Conservation (phyloP, 2,888 invertebrate genomes). For the Bembecia ichneumoniformis region DNA sequence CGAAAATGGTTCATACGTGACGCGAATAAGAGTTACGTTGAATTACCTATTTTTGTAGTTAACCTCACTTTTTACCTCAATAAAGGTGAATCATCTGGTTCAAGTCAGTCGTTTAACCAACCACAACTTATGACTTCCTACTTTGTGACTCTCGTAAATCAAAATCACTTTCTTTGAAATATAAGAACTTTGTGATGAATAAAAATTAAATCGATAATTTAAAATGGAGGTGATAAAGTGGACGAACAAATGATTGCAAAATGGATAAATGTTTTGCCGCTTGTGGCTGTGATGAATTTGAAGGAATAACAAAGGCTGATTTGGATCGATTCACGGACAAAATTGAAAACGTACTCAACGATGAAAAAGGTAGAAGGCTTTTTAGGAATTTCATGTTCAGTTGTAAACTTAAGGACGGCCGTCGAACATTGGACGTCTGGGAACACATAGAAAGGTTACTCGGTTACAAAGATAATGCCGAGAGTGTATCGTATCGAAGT, state of each 20-base stretch:
- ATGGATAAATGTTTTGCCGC: conserved; percentile 66
- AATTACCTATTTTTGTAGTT: conserved; percentile 58
- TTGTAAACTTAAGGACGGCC: conserved; percentile 50
- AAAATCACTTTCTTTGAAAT: neutral
- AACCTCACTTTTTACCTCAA: conserved; percentile 46
- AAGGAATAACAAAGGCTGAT: conserved; percentile 57
- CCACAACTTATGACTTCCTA: no score
- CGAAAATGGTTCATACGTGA: conserved; percentile 21
- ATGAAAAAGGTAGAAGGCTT: conserved; percentile 55
- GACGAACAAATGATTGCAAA: conserved; percentile 34
- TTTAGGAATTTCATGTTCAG: conserved; percentile 63
- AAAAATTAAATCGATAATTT: conserved; percentile 41
- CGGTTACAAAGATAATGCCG: conserved; percentile 38
- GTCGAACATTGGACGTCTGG: conserved; percentile 50
- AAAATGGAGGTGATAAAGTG: conserved; percentile 29
- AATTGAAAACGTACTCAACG: conserved; percentile 63
- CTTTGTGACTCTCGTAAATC: neutral
- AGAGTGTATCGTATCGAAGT: conserved; percentile 35
- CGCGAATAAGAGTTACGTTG: conserved; percentile 22
- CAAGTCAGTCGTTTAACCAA: neutral
- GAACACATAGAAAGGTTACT: conserved; percentile 51
- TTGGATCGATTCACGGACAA: conserved; percentile 65
- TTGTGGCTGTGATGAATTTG: conserved; percentile 58
- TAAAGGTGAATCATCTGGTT: conserved; percentile 35
- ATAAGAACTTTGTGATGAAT: neutral